These are phyloP conservation scores for Parambassis ranga DNA, from an alignment of 2,797 vertebrate genomes.

Conservation along the genomic window DNA sequence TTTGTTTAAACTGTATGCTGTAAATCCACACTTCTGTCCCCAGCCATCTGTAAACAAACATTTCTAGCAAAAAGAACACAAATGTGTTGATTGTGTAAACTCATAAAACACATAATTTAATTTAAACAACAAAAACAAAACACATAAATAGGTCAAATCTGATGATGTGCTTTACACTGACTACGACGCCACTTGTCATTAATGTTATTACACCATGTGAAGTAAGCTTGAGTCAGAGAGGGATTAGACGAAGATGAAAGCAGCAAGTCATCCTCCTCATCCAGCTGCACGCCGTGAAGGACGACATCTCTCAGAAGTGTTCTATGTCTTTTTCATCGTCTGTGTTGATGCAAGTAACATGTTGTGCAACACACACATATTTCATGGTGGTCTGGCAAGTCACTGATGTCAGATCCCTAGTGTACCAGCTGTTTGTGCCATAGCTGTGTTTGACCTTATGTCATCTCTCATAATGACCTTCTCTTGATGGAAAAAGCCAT, in stretches of 20 bases:
- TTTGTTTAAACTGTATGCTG: background rate
- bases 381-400: no score
- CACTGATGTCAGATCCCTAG: no score
- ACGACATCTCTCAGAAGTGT: background rate
- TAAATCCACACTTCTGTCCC: background rate
- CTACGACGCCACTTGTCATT: background rate
- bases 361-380: no score
- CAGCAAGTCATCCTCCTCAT: background rate
- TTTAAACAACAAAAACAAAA: no score
- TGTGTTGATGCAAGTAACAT: no score
- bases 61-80: background rate
- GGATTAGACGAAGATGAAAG: slow-evolving; percentile 29
- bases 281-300: background rate
- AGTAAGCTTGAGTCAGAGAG: background rate
- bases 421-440: no score
- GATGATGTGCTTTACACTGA: background rate
- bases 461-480: slow-evolving; percentile 34
- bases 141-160: background rate
- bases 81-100: background rate
- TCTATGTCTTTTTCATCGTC: no score
- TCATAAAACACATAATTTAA: background rate
- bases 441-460: no score
- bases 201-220: slow-evolving; percentile 1
- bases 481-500: slow-evolving; percentile 46
- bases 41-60: background rate